Percentiles rank a stretch among this genome's conserved stretches.
Conservation (phyloP, 2,113 vertebrate species). For the Amazona guildingii region DNA sequence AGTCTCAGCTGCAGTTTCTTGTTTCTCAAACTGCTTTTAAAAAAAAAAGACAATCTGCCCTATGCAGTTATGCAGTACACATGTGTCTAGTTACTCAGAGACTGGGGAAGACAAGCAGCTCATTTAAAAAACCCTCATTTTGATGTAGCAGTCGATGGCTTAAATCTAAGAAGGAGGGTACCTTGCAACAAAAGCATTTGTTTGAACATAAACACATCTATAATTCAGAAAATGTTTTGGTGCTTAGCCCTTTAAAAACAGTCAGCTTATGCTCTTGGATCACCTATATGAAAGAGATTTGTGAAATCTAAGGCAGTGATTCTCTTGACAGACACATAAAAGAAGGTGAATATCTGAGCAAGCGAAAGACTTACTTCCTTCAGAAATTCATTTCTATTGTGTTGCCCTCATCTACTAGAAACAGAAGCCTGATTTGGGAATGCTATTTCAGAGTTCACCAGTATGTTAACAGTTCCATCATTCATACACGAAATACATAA, state of each 20-base stretch:
- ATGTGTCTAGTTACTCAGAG: background rate
- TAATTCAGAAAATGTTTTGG: background rate
- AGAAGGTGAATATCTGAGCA: background rate
- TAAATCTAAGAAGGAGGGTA: background rate
- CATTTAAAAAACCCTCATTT: background rate
- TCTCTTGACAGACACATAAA: background rate
- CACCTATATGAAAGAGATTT: background rate
- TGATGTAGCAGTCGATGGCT: background rate
- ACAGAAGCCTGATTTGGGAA: background rate
- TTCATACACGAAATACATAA: background rate
- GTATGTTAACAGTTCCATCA: background rate
- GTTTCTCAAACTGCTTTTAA: background rate
- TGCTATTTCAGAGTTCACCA: background rate
- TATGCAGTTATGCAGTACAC: background rate
- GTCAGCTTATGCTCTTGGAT: background rate
- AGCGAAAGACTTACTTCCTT: background rate
- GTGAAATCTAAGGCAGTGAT: background rate
- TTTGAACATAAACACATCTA: background rate
- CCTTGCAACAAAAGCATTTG: conserved; percentile 20
- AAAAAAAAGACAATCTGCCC: background rate
- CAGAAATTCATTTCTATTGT: background rate
- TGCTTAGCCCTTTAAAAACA: background rate
- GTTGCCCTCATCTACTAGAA: background rate
- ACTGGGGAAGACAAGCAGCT: background rate
- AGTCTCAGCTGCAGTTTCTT: conserved; percentile 44